Evolutionary conservation across 2,113 vertebrate species (phyloP).

Genomic region (Misgurnus mizolepis): DNA sequence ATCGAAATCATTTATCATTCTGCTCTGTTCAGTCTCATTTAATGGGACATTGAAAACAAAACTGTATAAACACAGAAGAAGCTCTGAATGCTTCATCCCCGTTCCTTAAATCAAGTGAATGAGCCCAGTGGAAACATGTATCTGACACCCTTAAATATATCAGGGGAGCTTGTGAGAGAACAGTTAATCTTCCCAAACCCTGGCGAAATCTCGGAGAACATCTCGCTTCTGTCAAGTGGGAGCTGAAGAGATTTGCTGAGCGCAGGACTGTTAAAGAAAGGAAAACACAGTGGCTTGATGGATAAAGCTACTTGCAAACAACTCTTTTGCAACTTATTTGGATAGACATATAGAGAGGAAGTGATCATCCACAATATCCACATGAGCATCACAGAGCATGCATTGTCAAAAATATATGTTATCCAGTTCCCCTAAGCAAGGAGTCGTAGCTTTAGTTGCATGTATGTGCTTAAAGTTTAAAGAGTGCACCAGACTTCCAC

Average conservation of each 20-base stretch:
- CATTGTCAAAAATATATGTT: too few species aligned
- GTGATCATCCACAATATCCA: neutral
- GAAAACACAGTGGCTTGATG: neutral
- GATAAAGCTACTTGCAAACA: neutral
- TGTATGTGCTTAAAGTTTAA: too few species aligned
- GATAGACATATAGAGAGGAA: neutral
- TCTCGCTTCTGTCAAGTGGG: slow-evolving; percentile 35
- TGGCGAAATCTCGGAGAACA: slow-evolving; percentile 25
- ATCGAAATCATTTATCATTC: slow-evolving; percentile 40
- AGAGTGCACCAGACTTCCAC: too few species aligned
- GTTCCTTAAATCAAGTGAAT: slow-evolving; percentile 26
- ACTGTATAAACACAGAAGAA: slow-evolving; percentile 34
- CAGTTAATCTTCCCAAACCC: slow-evolving; percentile 45
- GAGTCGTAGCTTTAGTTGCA: too few species aligned
- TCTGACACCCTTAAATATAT: slow-evolving; percentile 34
- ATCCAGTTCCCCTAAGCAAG: too few species aligned
- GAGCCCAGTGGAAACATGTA: neutral
- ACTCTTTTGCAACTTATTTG: neutral
- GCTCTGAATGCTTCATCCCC: slow-evolving; percentile 3
- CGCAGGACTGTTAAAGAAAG: slow-evolving; percentile 26
- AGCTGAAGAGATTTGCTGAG: slow-evolving; percentile 31
- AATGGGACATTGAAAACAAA: slow-evolving; percentile 35
- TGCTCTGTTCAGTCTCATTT: slow-evolving; percentile 32
- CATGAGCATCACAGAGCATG: too few species aligned
- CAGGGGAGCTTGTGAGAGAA: slow-evolving; percentile 36